Conservation (phyloP, 2,113 vertebrate genomes). For the Psilopogon haemacephalus region DNA sequence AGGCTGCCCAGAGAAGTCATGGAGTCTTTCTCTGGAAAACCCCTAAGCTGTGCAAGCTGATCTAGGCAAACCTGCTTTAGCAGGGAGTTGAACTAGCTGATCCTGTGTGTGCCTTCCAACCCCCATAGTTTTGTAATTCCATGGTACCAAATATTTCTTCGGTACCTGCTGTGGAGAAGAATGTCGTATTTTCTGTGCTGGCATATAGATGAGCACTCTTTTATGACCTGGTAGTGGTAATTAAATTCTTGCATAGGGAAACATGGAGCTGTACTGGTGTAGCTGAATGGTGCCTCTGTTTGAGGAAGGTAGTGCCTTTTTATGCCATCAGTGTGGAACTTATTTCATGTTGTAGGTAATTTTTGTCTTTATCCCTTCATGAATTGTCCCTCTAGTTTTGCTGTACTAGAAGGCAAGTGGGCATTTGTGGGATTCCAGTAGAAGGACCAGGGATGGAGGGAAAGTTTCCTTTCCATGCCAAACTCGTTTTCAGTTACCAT, state of each 20-base stretch:
- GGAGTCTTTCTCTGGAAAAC: too few species aligned
- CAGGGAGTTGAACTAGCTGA: background rate
- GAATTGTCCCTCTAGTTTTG: background rate
- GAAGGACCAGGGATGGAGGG: background rate
- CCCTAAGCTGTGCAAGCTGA: background rate
- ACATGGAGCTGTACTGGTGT: background rate
- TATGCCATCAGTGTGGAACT: background rate
- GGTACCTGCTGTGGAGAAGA: background rate
- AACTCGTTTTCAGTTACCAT: background rate
- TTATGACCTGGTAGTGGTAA: background rate
- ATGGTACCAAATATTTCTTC: background rate
- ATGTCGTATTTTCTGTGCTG: background rate
- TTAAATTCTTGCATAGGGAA: background rate
- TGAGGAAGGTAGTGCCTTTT: background rate
- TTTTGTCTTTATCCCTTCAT: background rate
- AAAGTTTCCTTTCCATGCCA: background rate
- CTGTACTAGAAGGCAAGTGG: background rate
- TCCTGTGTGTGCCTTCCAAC: background rate
- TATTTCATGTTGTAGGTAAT: background rate
- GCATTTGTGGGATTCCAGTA: background rate
- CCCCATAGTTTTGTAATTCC: background rate
- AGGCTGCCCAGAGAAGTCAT: too few species aligned
- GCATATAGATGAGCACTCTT: background rate
- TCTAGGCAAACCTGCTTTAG: background rate
- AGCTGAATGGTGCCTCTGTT: background rate